phyloP scores from a whole-genome alignment of 2,888 invertebrate genomes.

The Sesamia inferens region DNA sequence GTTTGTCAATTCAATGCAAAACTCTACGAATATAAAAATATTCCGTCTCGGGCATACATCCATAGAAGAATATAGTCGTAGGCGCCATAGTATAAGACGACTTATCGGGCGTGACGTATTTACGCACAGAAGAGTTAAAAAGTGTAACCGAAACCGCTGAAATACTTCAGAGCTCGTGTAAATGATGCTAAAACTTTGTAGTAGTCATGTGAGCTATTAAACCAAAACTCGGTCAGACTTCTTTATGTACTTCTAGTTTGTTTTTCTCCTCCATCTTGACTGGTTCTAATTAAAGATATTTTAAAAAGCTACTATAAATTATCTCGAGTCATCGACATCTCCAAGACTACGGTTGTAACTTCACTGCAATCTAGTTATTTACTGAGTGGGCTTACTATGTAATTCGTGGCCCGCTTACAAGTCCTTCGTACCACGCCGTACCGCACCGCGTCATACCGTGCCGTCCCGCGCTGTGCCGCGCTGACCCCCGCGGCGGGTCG shows the following conservation, averaged over 20 bases:
- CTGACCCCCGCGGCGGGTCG: slow-evolving; percentile 1
- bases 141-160: neutral
- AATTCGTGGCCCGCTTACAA: slow-evolving; percentile 14
- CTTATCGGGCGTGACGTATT: neutral
- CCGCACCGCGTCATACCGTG: neutral
- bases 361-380: slow-evolving; percentile 22
- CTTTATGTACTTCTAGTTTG: neutral
- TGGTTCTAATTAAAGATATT: neutral
- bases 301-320: neutral
- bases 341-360: slow-evolving; percentile 7
- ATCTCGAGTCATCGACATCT: neutral
- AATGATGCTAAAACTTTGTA: neutral
- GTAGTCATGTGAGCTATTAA: neutral
- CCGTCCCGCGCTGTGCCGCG: neutral
- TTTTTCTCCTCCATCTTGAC: neutral
- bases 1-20: neutral
- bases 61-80: neutral
- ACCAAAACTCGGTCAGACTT: neutral
- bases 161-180: neutral
- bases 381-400: slow-evolving; percentile 26
- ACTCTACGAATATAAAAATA: neutral
- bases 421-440: neutral
- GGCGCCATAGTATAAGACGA: no score
- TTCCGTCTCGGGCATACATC: no score
- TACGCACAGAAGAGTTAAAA: neutral